Conservation (phyloP, 2,888 invertebrate genomes). For the Omphaloscelis lunosa region DNA sequence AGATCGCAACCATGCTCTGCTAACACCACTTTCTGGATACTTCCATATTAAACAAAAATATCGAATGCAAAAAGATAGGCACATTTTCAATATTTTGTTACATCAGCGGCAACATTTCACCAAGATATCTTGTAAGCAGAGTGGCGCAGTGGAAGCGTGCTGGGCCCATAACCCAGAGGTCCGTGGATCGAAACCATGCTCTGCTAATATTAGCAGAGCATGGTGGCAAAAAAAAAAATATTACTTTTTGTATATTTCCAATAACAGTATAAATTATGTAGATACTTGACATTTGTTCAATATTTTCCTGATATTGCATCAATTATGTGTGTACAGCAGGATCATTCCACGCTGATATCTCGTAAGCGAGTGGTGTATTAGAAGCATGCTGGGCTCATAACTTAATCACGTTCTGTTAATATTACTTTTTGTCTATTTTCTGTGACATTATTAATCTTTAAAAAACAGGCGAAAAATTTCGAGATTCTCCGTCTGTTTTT, state of each 20-base stretch:
- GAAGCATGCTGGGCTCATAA: conserved; percentile 96
- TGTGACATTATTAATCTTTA: neutral
- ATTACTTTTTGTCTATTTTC: conserved; percentile 1
- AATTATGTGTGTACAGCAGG: neutral
- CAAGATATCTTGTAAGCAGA: conserved; percentile 84
- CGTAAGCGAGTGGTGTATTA: conserved; percentile 95
- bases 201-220: conserved; percentile 56
- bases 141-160: conserved; percentile 96
- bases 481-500: no score
- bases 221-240: no score
- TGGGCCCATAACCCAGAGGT: conserved; percentile 97
- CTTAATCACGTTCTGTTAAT: conserved; percentile 91
- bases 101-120: neutral
- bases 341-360: neutral
- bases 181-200: conserved; percentile 95
- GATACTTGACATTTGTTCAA: neutral
- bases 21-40: conserved; percentile 4
- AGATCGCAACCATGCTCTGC: conserved; percentile 93
- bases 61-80: no score
- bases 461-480: no score
- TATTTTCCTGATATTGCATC: neutral
- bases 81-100: no score
- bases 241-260: no score
- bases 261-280: neutral
- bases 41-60: no score